phyloP scores from a whole-genome alignment of 2,113 vertebrate species.

The Cricetomys ansorgei region DNA sequence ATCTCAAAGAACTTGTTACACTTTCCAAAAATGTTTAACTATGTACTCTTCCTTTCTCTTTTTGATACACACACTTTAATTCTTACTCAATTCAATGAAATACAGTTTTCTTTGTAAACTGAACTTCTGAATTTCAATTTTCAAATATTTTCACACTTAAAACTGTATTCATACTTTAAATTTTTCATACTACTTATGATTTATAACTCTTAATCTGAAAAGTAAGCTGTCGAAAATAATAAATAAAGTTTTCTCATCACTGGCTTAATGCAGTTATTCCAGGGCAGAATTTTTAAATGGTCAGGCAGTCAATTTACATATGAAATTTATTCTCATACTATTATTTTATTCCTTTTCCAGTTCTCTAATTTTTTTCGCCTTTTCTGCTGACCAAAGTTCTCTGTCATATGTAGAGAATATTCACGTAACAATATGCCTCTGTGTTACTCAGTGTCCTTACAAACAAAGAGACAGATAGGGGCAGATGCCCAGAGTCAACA shows the following conservation, averaged over 20 bases:
- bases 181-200: not conserved
- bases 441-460: not conserved
- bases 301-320: not conserved
- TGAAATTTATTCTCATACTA: not conserved
- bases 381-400: not conserved
- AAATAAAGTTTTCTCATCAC: not conserved
- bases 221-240: not conserved
- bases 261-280: not conserved
- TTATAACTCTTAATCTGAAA: not conserved
- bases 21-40: not conserved
- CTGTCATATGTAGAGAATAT: not conserved
- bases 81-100: not conserved
- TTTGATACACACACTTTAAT: not conserved
- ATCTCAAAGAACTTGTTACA: not conserved
- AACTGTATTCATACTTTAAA: not conserved
- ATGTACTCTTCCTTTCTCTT: not conserved
- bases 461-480: not conserved
- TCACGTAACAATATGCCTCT: not conserved
- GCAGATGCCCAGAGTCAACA: not conserved
- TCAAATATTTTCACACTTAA: not conserved
- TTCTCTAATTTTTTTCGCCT: not conserved
- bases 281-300: not conserved
- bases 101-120: not conserved
- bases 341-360: not conserved
- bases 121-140: not conserved